phyloP scores from a whole-genome alignment of 2,113 vertebrate genomes.

The Toxotes jaculatrix region DNA sequence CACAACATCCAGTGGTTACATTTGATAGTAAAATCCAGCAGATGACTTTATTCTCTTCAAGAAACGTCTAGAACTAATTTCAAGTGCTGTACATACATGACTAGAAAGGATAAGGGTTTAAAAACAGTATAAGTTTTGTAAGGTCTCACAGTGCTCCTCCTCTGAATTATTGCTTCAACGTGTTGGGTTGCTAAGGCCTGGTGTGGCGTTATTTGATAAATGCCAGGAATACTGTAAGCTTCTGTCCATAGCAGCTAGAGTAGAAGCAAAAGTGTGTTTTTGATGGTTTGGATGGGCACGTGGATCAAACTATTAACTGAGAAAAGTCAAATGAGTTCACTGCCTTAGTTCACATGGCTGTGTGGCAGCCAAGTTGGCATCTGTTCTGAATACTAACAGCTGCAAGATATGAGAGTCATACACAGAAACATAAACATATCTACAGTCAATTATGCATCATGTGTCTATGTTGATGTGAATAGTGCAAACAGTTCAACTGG shows the following conservation, averaged over 20 bases:
- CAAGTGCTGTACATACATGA: not conserved
- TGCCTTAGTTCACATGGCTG: not conserved
- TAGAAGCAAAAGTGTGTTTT: not conserved
- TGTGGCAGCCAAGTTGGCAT: constrained; percentile 18
- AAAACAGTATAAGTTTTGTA: not conserved
- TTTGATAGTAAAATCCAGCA: not conserved
- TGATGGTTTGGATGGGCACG: not conserved
- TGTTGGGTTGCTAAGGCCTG: not conserved
- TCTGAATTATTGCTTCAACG: not conserved
- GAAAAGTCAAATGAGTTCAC: not conserved
- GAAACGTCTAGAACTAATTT: not conserved
- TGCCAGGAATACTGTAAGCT: not conserved
- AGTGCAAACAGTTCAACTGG: constrained; percentile 32
- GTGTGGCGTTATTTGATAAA: not conserved
- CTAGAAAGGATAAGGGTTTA: not conserved
- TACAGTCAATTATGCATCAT: constrained; percentile 22
- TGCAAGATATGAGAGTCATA: constrained; percentile 16
- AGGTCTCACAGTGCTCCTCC: not conserved
- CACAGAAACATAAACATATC: constrained; percentile 44
- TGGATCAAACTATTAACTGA: not conserved
- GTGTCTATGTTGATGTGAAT: constrained; percentile 13
- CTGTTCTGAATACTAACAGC: constrained; percentile 29
- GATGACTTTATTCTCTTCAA: not conserved
- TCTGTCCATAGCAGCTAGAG: not conserved
- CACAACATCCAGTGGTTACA: not conserved